phyloP scores from a whole-genome alignment of 1,140 invertebrate species.

The Frieseomelitta varia region DNA sequence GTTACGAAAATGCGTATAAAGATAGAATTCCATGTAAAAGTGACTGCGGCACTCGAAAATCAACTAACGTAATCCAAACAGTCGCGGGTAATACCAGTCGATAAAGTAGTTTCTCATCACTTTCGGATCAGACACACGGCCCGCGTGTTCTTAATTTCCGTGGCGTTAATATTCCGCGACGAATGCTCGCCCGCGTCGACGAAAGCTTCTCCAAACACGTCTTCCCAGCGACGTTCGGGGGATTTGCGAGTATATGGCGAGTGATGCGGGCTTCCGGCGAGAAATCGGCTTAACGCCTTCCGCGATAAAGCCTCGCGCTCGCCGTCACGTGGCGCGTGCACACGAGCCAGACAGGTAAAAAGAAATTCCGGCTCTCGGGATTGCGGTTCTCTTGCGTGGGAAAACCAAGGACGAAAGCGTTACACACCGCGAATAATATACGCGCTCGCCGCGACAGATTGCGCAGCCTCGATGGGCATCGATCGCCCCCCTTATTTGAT shows the following conservation, averaged over 20 bases:
- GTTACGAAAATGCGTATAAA: too few species aligned
- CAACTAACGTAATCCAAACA: too few species aligned
- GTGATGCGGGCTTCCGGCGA: background rate
- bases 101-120: background rate
- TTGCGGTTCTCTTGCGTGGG: background rate
- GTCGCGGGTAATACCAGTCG: too few species aligned
- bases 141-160: background rate
- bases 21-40: too few species aligned
- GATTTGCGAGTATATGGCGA: background rate
- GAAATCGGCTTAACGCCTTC: background rate
- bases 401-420: background rate
- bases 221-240: background rate
- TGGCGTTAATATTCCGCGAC: background rate
- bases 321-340: background rate
- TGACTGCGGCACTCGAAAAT: too few species aligned
- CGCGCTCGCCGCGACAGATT: background rate
- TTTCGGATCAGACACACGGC: background rate
- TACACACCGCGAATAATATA: too few species aligned
- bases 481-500: too few species aligned
- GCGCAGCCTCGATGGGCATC: background rate
- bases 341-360: rapidly evolving
- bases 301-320: background rate
- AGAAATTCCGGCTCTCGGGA: background rate
- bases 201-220: background rate
- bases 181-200: background rate